Percentiles rank a stretch among this genome's conserved stretches.
Evolutionary conservation across 2,113 vertebrate species (phyloP).

Genomic region (Diphyllodes magnificus): DNA sequence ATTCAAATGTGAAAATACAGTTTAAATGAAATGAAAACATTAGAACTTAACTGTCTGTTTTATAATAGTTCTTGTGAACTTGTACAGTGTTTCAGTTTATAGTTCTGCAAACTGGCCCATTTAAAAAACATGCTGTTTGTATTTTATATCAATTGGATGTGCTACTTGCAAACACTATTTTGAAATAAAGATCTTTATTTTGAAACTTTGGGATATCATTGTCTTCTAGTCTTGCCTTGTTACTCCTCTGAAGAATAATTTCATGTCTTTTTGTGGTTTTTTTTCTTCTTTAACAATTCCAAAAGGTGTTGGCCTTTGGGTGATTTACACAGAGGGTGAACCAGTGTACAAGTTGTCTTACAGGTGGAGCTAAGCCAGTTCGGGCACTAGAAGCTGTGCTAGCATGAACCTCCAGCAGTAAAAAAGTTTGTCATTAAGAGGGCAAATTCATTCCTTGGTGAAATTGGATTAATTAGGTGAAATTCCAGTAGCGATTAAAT

Average conservation of each 20-base stretch:
- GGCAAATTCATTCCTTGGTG: not conserved
- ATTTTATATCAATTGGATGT: constrained; percentile 67
- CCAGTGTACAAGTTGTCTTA: not conserved
- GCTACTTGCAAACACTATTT: constrained; percentile 69
- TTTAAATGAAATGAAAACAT: constrained; percentile 41
- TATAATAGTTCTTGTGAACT: constrained; percentile 43
- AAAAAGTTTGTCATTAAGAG: not conserved
- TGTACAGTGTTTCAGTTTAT: constrained; percentile 35
- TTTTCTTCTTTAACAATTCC: not conserved
- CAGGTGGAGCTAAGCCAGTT: not conserved
- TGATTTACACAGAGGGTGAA: not conserved
- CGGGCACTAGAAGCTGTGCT: not conserved
- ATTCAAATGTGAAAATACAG: constrained; percentile 67
- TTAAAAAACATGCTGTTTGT: constrained; percentile 53
- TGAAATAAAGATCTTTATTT: constrained; percentile 73
- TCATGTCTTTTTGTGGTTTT: not conserved
- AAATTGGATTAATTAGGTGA: not conserved
- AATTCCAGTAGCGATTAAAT: not conserved
- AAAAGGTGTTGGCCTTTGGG: not conserved
- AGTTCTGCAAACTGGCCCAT: constrained; percentile 9
- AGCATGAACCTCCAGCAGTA: not conserved
- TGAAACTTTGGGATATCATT: constrained; percentile 19
- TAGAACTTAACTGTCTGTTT: constrained; percentile 27
- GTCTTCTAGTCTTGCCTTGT: not conserved
- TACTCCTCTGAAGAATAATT: not conserved